These are phyloP conservation scores for Philopedon plagiatum DNA, from an alignment of 2,888 invertebrate species.

Conservation along the genomic window DNA sequence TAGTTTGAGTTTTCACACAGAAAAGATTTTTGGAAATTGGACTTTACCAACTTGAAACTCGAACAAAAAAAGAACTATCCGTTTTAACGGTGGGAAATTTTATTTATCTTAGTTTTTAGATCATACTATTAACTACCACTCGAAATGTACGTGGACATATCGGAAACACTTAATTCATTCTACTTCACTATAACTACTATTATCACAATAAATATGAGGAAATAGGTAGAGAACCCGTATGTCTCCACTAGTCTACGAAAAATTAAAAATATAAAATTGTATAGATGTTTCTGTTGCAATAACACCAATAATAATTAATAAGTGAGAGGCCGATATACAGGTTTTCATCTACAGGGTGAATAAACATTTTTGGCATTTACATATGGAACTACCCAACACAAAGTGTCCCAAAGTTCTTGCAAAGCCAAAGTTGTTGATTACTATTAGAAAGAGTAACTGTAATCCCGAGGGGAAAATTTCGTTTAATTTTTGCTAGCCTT, in stretches of 20 bases:
- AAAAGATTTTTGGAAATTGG: too few relatives aligned
- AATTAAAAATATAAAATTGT: not conserved
- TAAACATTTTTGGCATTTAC: not conserved
- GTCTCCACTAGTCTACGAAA: conserved; percentile 16
- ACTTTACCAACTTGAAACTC: too few relatives aligned
- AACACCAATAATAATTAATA: conserved; percentile 6
- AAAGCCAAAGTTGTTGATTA: too few relatives aligned
- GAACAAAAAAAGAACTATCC: too few relatives aligned
- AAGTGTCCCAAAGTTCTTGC: too few relatives aligned
- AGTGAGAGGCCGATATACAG: not conserved
- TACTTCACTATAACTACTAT: conserved; percentile 39
- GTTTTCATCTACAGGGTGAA: too few relatives aligned
- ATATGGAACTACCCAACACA: too few relatives aligned
- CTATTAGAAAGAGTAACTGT: too few relatives aligned
- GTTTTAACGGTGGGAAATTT: too few relatives aligned
- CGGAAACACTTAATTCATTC: not conserved
- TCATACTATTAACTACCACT: not conserved
- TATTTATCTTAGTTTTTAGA: not conserved
- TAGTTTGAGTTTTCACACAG: too few relatives aligned
- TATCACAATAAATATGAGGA: conserved; percentile 55
- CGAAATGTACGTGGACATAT: not conserved
- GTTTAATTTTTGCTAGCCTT: too few relatives aligned
- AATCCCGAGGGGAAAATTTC: too few relatives aligned
- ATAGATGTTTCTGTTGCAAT: not conserved
- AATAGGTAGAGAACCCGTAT: not conserved